These are phyloP conservation scores for Sebastes trivittatus DNA, from an alignment of 2,797 vertebrate species.

Conservation along the genomic window DNA sequence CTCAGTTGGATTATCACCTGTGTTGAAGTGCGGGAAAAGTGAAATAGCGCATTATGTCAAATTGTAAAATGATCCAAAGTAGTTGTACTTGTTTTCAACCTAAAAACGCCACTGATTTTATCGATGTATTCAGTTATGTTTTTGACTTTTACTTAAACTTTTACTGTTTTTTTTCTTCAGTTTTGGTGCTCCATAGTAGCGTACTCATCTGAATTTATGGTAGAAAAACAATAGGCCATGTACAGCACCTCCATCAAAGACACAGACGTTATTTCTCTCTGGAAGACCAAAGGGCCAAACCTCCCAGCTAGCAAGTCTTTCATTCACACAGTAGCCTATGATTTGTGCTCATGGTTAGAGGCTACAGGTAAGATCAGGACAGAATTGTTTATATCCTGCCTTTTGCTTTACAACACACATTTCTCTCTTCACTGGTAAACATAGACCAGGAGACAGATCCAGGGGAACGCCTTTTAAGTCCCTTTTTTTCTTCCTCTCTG, in stretches of 20 bases:
- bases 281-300: not conserved
- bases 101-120: not conserved
- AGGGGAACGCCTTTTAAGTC: not conserved
- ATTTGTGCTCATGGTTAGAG: not conserved
- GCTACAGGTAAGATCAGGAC: not conserved
- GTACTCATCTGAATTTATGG: not conserved
- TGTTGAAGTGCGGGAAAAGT: not conserved
- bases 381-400: not conserved
- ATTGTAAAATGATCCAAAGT: not conserved
- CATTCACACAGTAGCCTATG: not conserved
- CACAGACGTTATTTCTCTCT: not conserved
- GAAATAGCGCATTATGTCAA: not conserved
- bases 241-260: not conserved
- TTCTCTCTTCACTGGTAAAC: not conserved
- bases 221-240: not conserved
- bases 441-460: not conserved
- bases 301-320: not conserved
- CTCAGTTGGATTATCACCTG: not conserved
- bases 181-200: not conserved
- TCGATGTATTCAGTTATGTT: not conserved
- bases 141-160: not conserved
- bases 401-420: not conserved
- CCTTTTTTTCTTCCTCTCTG: not conserved
- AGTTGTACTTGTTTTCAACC: not conserved
- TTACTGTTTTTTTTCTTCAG: too few relatives aligned